These are phyloP conservation scores for Fissipunctia ypsillon DNA, from an alignment of 2,888 invertebrate genomes.

Conservation along the genomic window DNA sequence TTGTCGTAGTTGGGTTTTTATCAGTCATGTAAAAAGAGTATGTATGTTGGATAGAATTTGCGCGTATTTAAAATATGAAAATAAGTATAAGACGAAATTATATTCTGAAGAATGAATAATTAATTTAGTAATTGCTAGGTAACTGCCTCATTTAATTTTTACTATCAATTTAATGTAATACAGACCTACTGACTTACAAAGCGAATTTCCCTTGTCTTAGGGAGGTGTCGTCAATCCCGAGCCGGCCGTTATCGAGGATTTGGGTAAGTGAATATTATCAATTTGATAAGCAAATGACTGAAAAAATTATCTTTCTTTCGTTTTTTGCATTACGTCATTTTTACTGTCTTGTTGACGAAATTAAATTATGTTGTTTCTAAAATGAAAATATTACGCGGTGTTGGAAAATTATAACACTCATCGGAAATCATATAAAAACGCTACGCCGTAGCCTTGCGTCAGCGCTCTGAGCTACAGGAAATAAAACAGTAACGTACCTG, in stretches of 20 bases:
- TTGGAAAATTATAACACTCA: background rate
- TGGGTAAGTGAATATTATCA: slow-evolving; percentile 49
- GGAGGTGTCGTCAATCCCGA: slow-evolving; percentile 40
- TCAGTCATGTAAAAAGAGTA: background rate
- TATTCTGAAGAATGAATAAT: background rate
- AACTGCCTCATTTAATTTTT: too few relatives aligned
- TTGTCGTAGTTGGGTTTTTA: background rate
- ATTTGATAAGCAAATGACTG: background rate
- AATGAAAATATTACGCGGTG: background rate
- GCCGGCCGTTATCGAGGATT: slow-evolving; percentile 59
- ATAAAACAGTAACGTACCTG: background rate
- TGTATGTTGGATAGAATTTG: background rate
- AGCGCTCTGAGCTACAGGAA: too few relatives aligned
- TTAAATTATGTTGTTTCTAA: too few relatives aligned
- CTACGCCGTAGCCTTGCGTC: slow-evolving; percentile 10
- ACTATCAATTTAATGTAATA: too few relatives aligned
- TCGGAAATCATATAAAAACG: background rate
- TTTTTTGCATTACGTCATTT: too few relatives aligned
- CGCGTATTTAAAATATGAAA: background rate
- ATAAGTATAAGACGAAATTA: background rate
- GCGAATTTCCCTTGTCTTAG: slow-evolving; percentile 34
- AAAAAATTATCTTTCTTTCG: too few relatives aligned
- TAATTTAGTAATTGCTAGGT: too few relatives aligned
- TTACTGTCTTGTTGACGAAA: too few relatives aligned
- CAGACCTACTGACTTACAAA: too few relatives aligned